These are phyloP conservation scores for Ovis aries DNA, from an alignment of 2,113 vertebrate species.

Conservation along the genomic window DNA sequence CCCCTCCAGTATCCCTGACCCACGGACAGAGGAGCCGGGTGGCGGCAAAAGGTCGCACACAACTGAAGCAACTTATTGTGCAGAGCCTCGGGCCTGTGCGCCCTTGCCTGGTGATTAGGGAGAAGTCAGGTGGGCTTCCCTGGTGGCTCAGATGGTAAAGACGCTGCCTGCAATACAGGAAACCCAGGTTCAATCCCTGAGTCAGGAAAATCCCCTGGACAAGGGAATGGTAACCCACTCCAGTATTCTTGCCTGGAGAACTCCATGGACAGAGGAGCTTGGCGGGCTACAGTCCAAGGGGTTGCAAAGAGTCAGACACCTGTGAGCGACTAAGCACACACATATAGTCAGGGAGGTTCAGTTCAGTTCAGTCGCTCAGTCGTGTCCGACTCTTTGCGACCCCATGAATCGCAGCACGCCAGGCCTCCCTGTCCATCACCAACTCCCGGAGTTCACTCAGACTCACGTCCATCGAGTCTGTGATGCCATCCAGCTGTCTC, in stretches of 20 bases:
- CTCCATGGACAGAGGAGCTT: no score
- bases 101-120: background rate
- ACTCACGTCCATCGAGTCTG: rapidly evolving
- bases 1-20: background rate
- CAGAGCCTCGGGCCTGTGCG: rapidly evolving
- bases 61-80: background rate
- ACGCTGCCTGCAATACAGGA: background rate
- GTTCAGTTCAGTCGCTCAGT: no score
- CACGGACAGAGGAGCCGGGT: background rate
- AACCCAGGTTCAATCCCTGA: background rate
- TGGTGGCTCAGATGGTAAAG: background rate
- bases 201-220: background rate
- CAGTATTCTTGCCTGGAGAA: no score
- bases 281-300: no score
- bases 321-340: background rate
- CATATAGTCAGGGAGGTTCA: background rate
- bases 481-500: no score
- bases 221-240: no score
- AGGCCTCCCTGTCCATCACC: no score
- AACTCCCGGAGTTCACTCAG: no score
- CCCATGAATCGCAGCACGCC: no score
- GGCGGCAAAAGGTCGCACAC: background rate
- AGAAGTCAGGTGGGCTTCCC: background rate
- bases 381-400: no score
- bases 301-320: no score